Conservation (phyloP, 1,140 invertebrate genomes). For the Brevipalpus yothersi region DNA sequence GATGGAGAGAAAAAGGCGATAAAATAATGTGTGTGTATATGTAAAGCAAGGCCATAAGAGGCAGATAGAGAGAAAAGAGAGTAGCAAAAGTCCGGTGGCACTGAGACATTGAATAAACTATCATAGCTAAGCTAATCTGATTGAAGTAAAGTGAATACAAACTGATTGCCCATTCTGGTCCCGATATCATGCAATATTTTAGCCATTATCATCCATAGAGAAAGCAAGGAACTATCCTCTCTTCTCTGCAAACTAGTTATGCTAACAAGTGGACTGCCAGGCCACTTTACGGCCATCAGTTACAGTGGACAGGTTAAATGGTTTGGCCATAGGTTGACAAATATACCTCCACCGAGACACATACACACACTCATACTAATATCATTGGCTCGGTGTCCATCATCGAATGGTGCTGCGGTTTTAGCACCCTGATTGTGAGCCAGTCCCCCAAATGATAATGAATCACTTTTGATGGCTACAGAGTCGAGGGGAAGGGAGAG, state of each 20-base stretch:
- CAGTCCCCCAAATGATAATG: not conserved
- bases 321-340: too few relatives aligned
- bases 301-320: too few relatives aligned
- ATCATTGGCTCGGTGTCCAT: slow-evolving; percentile 52
- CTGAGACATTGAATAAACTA: not conserved
- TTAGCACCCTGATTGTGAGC: not conserved
- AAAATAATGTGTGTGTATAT: not conserved
- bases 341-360: too few relatives aligned
- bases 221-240: too few relatives aligned
- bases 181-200: not conserved
- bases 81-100: too few relatives aligned
- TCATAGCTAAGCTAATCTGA: not conserved
- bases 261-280: too few relatives aligned
- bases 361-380: too few relatives aligned
- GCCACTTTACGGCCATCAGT: too few relatives aligned
- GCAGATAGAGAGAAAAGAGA: too few relatives aligned
- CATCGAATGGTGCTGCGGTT: slow-evolving; percentile 7
- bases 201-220: not conserved
- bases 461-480: not conserved
- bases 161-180: not conserved
- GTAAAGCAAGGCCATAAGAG: not conserved
- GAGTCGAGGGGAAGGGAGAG: not conserved
- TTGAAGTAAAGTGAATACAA: not conserved
- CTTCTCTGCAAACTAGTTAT: too few relatives aligned
- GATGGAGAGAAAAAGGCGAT: not conserved